Conservation (phyloP, 1,140 invertebrate genomes). For the Berghia stephanieae region DNA sequence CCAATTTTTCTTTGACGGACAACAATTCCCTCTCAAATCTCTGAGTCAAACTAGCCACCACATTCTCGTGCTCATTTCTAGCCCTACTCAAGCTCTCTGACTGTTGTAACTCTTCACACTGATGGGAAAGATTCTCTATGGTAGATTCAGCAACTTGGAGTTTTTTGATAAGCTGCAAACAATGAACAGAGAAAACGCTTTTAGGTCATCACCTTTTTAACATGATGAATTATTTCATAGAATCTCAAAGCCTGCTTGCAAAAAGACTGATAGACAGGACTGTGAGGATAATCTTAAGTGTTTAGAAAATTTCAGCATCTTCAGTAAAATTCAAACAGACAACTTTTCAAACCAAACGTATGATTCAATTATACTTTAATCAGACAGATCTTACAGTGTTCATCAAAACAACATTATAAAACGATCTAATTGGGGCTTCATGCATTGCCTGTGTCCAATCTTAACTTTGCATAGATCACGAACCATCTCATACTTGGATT, state of each 20-base stretch:
- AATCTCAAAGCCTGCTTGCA: no score
- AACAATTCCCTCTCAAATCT: conserved; percentile 56
- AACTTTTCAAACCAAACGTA: background rate
- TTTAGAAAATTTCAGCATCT: background rate
- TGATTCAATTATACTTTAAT: background rate
- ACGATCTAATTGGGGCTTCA: no score
- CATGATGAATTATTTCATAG: background rate
- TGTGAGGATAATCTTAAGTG: background rate
- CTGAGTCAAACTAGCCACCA: conserved; percentile 53
- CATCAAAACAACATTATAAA: no score
- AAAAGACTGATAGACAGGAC: background rate
- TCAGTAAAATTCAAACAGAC: background rate
- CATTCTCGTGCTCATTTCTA: conserved; percentile 55
- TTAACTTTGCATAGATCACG: no score
- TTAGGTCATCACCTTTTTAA: background rate
- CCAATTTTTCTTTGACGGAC: conserved; percentile 55
- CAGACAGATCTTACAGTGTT: no score
- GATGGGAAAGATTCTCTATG: conserved; percentile 59
- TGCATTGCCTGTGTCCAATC: no score
- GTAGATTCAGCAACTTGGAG: conserved; percentile 59
- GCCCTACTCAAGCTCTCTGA: conserved; percentile 57
- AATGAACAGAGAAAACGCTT: background rate
- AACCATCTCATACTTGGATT: no score
- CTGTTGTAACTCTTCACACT: conserved; percentile 54
- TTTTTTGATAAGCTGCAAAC: conserved; percentile 55